Evolutionary conservation across 2,797 vertebrate species (phyloP), one percentile per base, ranked within the genome.

Genomic region (Alca torda): DNA sequence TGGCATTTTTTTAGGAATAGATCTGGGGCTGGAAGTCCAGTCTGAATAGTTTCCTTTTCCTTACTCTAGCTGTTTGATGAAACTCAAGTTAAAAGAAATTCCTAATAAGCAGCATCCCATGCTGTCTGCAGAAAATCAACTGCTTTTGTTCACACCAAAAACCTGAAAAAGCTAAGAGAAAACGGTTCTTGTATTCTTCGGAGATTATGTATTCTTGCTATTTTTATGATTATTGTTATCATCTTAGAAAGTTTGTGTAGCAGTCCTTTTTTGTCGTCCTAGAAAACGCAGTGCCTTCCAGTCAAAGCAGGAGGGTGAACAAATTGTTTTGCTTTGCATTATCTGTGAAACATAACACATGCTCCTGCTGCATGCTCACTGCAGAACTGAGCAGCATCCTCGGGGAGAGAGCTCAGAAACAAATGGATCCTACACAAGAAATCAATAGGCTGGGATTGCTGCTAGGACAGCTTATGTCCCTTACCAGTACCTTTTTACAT

Each of bases 251-350:
- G 63, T 94, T 93, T 93, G 78, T 73, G 41, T 76, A 78, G 30
- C 6, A 20, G 60, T 96, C 82, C 64, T 91, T 95, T 95, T 92
- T 64, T 78, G n/a, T 91, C 81, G 30, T 83, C 88, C 37, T 92
- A 90, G 90, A 97, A 98, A 97, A 92, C 4, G 16, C 77, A 64
- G 16, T 70, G 37, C 91, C 91, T 96, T 95, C 67, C 41, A 94
- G 84, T 91, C 76, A 91, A 86, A 84, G 61, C 53, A 64, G 45
- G 54, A 90, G 68, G 70, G 23, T 90, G 83, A 94, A 75, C 59
- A 94, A 95, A 83, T 90, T 94, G 59, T 93, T 95, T 97, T 96
- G 67, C 83, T 96, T 96, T 97, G 85, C 93, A 88, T 97, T 96
- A 89, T 96, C 94, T 87, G 75, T 95, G 95, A 95, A 97, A 96